These are phyloP conservation scores for Anodontia alba DNA, from an alignment of 2,888 invertebrate species.

Conservation along the genomic window DNA sequence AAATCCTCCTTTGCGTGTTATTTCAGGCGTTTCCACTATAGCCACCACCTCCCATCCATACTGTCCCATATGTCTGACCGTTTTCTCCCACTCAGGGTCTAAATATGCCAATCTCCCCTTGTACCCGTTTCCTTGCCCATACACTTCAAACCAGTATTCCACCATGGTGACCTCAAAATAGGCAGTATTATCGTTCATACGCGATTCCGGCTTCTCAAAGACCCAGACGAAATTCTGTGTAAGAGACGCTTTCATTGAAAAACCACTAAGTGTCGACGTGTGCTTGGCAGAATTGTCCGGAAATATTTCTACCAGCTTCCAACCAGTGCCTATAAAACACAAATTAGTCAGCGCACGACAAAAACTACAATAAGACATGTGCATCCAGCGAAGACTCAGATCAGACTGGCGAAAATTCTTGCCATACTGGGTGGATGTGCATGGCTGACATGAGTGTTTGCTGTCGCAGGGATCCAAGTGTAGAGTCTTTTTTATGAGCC, in stretches of 20 bases:
- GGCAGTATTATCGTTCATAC: constrained; percentile 72
- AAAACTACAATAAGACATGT: too few relatives aligned
- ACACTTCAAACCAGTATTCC: constrained; percentile 68
- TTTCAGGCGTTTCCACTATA: constrained; percentile 72
- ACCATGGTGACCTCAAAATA: constrained; percentile 79
- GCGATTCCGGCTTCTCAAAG: constrained; percentile 79
- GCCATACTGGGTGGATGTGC: too few relatives aligned
- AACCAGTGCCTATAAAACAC: too few relatives aligned
- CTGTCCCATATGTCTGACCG: constrained; percentile 76
- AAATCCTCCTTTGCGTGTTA: constrained; percentile 34
- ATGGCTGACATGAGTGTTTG: too few relatives aligned
- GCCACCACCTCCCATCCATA: constrained; percentile 82
- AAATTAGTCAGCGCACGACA: too few relatives aligned
- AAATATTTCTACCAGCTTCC: too few relatives aligned
- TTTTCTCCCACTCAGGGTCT: constrained; percentile 74
- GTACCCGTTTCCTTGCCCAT: constrained; percentile 52
- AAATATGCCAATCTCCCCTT: constrained; percentile 40
- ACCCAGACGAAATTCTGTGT: constrained; percentile 77
- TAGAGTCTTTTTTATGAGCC: too few relatives aligned
- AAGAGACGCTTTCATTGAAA: not conserved
- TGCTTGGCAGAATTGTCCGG: too few relatives aligned
- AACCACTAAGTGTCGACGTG: too few relatives aligned
- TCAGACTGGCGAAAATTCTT: too few relatives aligned
- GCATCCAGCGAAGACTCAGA: too few relatives aligned
- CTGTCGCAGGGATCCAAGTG: too few relatives aligned